A percentile compares a stretch with the other conserved stretches of the same genome.
Evolutionary conservation across 1,140 invertebrate genomes (phyloP).

Genomic region (Cotesia glomerata): DNA sequence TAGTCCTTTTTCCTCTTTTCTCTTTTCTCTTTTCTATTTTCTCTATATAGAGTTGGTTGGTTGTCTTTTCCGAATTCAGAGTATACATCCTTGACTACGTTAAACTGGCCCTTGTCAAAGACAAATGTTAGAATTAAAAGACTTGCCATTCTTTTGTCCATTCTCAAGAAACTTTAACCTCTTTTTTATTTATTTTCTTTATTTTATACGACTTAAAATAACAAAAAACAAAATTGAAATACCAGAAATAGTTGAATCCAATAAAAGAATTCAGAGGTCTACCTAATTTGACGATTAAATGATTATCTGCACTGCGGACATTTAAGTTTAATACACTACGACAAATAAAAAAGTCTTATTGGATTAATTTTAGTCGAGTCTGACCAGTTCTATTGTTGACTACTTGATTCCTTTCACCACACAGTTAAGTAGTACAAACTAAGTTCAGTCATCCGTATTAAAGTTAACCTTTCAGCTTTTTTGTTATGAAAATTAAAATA

Average conservation of each 20-base stretch:
- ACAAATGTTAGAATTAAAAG: constrained; percentile 42
- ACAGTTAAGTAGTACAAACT: too few relatives aligned
- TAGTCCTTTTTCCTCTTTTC: not conserved
- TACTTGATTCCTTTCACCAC: too few relatives aligned
- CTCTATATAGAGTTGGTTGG: constrained; percentile 26
- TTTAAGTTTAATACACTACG: not conserved
- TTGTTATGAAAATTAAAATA: not conserved
- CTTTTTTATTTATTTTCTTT: not conserved
- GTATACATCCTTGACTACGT: not conserved
- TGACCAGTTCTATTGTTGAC: not conserved
- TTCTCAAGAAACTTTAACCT: not conserved
- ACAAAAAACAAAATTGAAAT: not conserved
- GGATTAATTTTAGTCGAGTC: too few relatives aligned
- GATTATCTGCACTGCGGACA: constrained; percentile 17
- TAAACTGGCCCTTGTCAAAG: constrained; percentile 34
- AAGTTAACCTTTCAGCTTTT: not conserved
- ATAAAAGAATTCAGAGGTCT: constrained; percentile 4
- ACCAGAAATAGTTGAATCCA: not conserved
- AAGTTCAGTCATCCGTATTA: too few relatives aligned
- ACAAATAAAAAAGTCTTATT: too few relatives aligned
- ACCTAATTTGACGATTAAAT: constrained; percentile 16
- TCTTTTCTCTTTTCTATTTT: not conserved
- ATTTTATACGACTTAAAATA: not conserved
- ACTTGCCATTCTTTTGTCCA: not conserved
- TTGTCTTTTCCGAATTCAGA: constrained; percentile 34